These are phyloP conservation scores for Trachelus troglodyta DNA, from an alignment of 2,888 invertebrate species.

Conservation along the genomic window DNA sequence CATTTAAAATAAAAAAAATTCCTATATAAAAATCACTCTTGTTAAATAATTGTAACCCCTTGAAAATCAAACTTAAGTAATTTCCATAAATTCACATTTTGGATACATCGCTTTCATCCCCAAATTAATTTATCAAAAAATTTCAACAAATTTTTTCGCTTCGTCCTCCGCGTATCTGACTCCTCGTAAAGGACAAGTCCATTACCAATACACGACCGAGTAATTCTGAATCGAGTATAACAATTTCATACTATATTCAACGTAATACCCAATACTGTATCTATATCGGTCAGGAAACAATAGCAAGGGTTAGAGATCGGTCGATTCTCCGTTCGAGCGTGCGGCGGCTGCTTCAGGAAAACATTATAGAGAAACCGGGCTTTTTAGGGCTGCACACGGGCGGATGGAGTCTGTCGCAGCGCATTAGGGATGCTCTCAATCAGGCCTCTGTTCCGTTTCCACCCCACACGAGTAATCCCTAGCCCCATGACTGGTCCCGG, in stretches of 20 bases:
- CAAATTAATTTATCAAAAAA: background rate
- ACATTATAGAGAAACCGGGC: constrained; percentile 58
- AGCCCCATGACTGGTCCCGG: constrained; percentile 45
- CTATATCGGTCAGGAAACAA: background rate
- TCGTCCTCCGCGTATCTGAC: background rate
- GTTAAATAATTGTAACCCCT: background rate
- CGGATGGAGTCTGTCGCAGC: constrained; percentile 69
- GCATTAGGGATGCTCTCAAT: constrained; percentile 71
- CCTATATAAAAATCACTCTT: background rate
- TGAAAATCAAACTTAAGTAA: background rate
- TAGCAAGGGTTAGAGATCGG: constrained; percentile 5
- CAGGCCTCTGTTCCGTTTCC: constrained; percentile 62
- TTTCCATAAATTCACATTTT: background rate
- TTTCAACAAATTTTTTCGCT: background rate
- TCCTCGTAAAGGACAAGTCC: background rate
- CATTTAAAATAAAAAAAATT: background rate
- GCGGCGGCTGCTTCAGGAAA: constrained; percentile 36
- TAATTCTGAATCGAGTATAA: background rate
- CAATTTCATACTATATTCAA: background rate
- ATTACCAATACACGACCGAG: background rate
- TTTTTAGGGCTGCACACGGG: constrained; percentile 61
- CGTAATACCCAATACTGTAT: background rate
- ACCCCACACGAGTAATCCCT: constrained; percentile 62
- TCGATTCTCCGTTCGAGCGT: constrained; percentile 7
- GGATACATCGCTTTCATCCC: rapidly evolving